phyloP scores from a whole-genome alignment of 2,888 invertebrate genomes.

The Ectemnius continuus region DNA sequence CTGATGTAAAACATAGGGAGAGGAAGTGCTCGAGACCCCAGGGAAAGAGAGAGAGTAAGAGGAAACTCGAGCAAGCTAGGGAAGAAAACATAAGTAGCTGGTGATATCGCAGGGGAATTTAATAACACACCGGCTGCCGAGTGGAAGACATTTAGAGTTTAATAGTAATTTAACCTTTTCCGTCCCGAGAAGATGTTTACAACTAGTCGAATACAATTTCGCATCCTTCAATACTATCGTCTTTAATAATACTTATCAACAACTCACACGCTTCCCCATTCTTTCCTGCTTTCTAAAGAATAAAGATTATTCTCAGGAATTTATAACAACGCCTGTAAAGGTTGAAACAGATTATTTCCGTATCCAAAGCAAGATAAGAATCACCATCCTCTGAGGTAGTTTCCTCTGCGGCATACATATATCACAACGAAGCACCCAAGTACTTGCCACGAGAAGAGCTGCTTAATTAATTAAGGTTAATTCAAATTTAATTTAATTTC shows the following conservation, averaged over 20 bases:
- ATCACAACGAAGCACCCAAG: constrained; percentile 58
- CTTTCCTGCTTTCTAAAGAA: no score
- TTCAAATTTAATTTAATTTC: constrained; percentile 74
- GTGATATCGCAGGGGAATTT: constrained; percentile 59
- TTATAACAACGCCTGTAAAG: no score
- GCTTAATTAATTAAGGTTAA: constrained; percentile 74
- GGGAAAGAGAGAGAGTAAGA: not conserved
- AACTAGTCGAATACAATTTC: no score
- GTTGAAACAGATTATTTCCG: constrained; percentile 67
- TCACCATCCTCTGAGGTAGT: constrained; percentile 47
- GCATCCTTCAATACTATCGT: no score
- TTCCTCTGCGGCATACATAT: constrained; percentile 55
- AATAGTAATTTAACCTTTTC: constrained; percentile 64
- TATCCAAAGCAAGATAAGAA: constrained; percentile 63
- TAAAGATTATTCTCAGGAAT: no score
- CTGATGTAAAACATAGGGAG: constrained; percentile 46
- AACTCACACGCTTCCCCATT: no score
- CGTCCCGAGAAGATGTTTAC: no score
- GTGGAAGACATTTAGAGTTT: constrained; percentile 61
- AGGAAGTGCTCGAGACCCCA: not conserved
- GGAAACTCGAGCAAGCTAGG: not conserved
- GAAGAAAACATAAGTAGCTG: constrained; percentile 23
- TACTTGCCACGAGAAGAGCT: constrained; percentile 65
- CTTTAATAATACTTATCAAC: no score
- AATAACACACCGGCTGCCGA: constrained; percentile 56